phyloP scores from a whole-genome alignment of 2,888 invertebrate genomes.

The Ptilodon capucinus region DNA sequence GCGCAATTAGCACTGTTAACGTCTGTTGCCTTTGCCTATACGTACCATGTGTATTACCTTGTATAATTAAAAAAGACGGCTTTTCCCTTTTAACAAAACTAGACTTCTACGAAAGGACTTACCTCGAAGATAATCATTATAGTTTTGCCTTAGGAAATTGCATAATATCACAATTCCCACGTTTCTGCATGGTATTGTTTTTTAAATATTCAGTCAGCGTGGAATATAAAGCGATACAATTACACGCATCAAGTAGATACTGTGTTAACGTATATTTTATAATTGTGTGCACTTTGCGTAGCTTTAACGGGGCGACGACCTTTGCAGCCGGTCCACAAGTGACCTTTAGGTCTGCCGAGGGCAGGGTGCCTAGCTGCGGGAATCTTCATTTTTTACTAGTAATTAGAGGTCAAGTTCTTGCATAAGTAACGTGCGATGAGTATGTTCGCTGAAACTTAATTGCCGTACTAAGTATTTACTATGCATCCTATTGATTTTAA shows the following conservation, averaged over 20 bases:
- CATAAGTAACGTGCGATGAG: background rate
- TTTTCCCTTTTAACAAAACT: background rate
- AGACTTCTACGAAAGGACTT: background rate
- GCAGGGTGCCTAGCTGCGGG: conserved; percentile 30
- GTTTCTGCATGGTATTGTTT: conserved; percentile 15
- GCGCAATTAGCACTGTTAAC: background rate
- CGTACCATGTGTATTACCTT: background rate
- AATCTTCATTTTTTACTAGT: conserved; percentile 22
- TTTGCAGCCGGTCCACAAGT: conserved; percentile 60
- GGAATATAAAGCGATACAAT: conserved; percentile 18
- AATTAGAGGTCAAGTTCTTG: conserved; percentile 16
- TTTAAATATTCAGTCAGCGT: conserved; percentile 14
- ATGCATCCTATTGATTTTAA: background rate
- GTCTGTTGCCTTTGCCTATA: background rate
- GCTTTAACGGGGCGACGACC: conserved; percentile 60
- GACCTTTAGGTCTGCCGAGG: conserved; percentile 62
- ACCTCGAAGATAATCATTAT: background rate
- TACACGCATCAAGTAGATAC: conserved; percentile 23
- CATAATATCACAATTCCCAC: conserved; percentile 33
- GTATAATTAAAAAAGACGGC: background rate
- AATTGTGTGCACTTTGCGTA: conserved; percentile 33
- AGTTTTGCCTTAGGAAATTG: conserved; percentile 30
- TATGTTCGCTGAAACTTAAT: background rate
- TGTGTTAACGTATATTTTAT: conserved; percentile 37
- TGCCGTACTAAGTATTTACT: background rate